Percentiles rank a stretch among this genome's conserved stretches.
phyloP scores from a whole-genome alignment of 1,140 invertebrate genomes.

The Drosophila orosa region DNA sequence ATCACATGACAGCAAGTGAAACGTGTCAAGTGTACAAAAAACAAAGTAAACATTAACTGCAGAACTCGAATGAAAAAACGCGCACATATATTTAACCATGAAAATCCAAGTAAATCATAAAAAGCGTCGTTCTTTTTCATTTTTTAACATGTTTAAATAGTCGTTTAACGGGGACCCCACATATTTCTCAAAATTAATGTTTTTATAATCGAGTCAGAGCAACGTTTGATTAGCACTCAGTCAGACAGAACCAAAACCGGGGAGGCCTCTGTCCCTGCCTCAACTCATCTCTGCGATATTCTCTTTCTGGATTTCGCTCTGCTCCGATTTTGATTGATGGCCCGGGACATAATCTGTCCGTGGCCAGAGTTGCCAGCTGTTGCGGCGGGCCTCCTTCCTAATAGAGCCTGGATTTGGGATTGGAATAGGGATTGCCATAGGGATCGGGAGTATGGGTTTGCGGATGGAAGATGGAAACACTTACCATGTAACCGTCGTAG shows the following conservation, averaged over 20 bases:
- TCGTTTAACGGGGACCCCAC: slow-evolving; percentile 23
- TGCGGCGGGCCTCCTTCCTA: slow-evolving; percentile 10
- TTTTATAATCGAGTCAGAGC: slow-evolving; percentile 74
- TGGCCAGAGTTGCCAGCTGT: slow-evolving; percentile 49
- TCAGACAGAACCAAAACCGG: slow-evolving; percentile 46
- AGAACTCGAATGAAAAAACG: slow-evolving; percentile 54
- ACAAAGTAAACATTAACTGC: slow-evolving; percentile 71
- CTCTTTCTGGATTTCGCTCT: slow-evolving; percentile 9
- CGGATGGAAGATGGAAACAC: slow-evolving; percentile 41
- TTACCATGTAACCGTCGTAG: slow-evolving; percentile 95
- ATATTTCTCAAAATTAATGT: slow-evolving; percentile 54
- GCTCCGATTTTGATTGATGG: slow-evolving; percentile 63
- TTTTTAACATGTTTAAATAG: slow-evolving; percentile 49
- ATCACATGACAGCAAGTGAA: slow-evolving; percentile 70
- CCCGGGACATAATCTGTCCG: slow-evolving; percentile 38
- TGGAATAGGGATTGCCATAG: neutral
- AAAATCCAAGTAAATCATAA: slow-evolving; percentile 41
- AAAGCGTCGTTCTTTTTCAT: slow-evolving; percentile 11
- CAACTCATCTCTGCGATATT: slow-evolving; percentile 17
- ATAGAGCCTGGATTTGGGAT: slow-evolving; percentile 24
- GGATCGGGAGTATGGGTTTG: neutral
- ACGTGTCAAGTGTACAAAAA: slow-evolving; percentile 76
- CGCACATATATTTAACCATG: slow-evolving; percentile 44
- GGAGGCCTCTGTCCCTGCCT: neutral
- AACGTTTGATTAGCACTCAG: slow-evolving; percentile 73